These are phyloP conservation scores for Drosophila miranda DNA, from an alignment of 1,140 invertebrate genomes.

Conservation along the genomic window DNA sequence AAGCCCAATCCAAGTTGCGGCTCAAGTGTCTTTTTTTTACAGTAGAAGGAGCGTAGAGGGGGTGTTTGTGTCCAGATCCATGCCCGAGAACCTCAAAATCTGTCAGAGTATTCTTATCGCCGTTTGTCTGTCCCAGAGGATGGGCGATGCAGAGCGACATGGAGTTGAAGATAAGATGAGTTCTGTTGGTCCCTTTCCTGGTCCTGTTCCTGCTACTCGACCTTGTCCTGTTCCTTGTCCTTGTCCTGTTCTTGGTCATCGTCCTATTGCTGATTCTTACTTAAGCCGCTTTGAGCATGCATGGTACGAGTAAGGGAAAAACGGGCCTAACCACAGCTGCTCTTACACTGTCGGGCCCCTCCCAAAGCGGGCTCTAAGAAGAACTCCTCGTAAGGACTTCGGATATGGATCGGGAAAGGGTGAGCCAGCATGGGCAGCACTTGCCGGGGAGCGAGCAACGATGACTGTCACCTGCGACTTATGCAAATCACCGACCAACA, in stretches of 20 bases:
- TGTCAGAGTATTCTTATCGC: constrained; percentile 26
- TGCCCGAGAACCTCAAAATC: background rate
- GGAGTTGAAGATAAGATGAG: background rate
- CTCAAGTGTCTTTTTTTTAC: no score
- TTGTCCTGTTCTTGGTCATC: background rate
- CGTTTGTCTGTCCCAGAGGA: constrained; percentile 9
- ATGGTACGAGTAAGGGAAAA: constrained; percentile 29
- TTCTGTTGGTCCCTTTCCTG: background rate
- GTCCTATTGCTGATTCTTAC: background rate
- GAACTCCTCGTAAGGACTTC: background rate
- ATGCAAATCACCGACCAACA: constrained; percentile 56
- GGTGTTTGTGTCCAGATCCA: no score
- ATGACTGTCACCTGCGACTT: constrained; percentile 62
- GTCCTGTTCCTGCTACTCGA: background rate
- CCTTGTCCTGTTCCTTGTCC: background rate
- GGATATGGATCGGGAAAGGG: background rate
- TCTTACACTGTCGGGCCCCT: constrained; percentile 11
- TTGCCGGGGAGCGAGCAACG: constrained; percentile 11
- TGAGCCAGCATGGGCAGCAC: background rate
- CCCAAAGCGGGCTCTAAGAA: background rate
- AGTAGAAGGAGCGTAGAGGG: no score
- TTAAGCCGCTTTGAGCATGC: constrained; percentile 44
- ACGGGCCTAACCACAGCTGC: constrained; percentile 34
- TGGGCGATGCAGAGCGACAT: background rate
- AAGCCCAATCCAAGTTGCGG: no score